These are phyloP conservation scores for Drosophila virilis DNA, from an alignment of 1,140 invertebrate species.

Conservation along the genomic window DNA sequence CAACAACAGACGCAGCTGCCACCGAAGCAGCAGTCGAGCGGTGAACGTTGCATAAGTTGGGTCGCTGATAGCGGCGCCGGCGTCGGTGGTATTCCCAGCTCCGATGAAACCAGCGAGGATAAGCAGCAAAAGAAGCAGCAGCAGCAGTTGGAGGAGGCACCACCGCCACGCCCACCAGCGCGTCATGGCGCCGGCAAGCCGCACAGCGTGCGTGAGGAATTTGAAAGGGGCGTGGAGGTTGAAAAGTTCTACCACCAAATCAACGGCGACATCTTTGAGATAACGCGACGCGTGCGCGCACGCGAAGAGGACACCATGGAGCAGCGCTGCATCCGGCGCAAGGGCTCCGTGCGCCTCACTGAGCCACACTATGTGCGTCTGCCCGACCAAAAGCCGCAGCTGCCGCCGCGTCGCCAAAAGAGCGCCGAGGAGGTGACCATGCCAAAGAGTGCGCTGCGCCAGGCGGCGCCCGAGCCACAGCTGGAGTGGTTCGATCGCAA, in stretches of 20 bases:
- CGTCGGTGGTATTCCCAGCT: constrained; percentile 57
- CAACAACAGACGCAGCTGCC: not conserved
- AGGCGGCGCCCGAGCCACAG: constrained; percentile 55
- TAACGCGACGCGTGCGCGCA: constrained; percentile 76
- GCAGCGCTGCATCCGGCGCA: constrained; percentile 74
- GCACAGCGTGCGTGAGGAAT: constrained; percentile 74
- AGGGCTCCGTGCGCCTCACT: constrained; percentile 62
- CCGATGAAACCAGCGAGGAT: constrained; percentile 68
- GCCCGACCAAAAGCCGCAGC: constrained; percentile 66
- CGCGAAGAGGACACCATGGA: constrained; percentile 80
- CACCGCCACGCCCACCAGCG: constrained; percentile 60
- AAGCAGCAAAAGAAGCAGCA: constrained; percentile 66
- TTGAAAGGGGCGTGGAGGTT: constrained; percentile 80
- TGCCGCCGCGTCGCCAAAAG: constrained; percentile 76
- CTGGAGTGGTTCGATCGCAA: constrained; percentile 82
- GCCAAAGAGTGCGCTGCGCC: constrained; percentile 68
- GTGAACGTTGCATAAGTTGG: constrained; percentile 77
- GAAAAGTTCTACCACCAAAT: constrained; percentile 84
- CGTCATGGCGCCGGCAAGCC: constrained; percentile 43
- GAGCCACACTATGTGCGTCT: constrained; percentile 59
- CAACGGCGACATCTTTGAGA: constrained; percentile 83
- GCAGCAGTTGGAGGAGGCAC: constrained; percentile 47
- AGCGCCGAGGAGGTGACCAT: constrained; percentile 79
- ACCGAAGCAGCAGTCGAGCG: constrained; percentile 29
- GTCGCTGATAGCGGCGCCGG: constrained; percentile 73